A percentile compares a stretch with the other conserved stretches of the same genome.
phyloP scores from a whole-genome alignment of 2,888 invertebrate genomes.

The Pogonocherus hispidulus region DNA sequence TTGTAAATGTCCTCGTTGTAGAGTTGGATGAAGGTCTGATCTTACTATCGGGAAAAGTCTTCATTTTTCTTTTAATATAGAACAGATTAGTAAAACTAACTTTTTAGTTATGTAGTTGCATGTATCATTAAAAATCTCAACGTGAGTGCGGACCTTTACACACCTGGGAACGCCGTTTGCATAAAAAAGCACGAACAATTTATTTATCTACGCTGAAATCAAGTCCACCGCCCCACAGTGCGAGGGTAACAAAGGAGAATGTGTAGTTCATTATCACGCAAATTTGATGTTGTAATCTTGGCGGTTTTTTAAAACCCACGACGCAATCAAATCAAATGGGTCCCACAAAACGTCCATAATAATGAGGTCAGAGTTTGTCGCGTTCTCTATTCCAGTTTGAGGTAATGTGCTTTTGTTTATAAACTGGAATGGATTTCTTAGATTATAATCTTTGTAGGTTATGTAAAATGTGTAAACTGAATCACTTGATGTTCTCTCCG shows the following conservation, averaged over 20 bases:
- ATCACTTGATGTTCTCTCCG: too few relatives aligned
- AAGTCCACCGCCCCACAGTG: background rate
- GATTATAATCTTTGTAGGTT: background rate
- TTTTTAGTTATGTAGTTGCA: too few relatives aligned
- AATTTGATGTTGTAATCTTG: conserved; percentile 24
- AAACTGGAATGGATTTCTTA: background rate
- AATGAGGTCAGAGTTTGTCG: conserved; percentile 11
- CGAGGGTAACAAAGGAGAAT: background rate
- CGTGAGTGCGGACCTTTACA: too few relatives aligned
- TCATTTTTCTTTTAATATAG: too few relatives aligned
- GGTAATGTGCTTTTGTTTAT: background rate
- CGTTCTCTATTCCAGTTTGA: background rate
- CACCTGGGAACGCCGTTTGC: background rate
- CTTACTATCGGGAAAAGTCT: too few relatives aligned
- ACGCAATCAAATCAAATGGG: conserved; percentile 11
- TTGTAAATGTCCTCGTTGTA: too few relatives aligned
- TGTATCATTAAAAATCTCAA: too few relatives aligned
- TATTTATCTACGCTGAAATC: background rate
- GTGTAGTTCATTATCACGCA: conserved; percentile 22
- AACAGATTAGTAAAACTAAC: too few relatives aligned
- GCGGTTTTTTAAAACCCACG: conserved; percentile 17
- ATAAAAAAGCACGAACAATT: background rate
- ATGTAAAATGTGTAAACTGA: background rate
- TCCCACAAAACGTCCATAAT: conserved; percentile 5
- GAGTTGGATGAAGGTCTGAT: too few relatives aligned